Evolutionary conservation across 2,797 vertebrate genomes (phyloP).

Genomic region (Apogon hyalosoma): DNA sequence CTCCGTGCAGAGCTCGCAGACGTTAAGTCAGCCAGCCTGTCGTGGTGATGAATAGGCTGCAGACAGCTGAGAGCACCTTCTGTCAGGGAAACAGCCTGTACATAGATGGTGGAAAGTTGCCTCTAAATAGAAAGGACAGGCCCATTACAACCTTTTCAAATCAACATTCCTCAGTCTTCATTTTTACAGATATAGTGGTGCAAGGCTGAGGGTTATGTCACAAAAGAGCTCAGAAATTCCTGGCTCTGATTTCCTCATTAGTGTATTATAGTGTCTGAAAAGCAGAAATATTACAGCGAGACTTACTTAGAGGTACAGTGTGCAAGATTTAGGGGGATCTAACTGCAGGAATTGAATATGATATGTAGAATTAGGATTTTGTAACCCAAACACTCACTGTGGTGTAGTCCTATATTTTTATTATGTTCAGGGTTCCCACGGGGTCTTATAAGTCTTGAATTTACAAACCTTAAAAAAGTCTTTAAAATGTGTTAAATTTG

Average conservation of each 20-base stretch:
- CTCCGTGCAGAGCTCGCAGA: constrained; percentile 48
- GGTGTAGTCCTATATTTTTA: no score
- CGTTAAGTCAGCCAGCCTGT: constrained; percentile 61
- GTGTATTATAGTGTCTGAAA: background rate
- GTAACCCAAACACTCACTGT: no score
- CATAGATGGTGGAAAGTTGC: constrained; percentile 51
- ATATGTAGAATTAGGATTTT: no score
- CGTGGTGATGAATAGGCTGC: constrained; percentile 73
- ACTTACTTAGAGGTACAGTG: no score
- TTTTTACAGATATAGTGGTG: constrained; percentile 19
- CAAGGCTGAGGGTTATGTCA: constrained; percentile 8
- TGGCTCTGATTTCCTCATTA: constrained; percentile 14
- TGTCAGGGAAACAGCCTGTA: constrained; percentile 61
- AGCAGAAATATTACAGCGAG: no score
- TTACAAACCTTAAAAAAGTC: no score
- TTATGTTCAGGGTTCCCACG: no score
- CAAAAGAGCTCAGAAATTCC: constrained; percentile 17
- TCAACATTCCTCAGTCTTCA: constrained; percentile 46
- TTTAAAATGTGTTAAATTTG: no score
- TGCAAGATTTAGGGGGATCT: no score
- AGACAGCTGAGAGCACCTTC: constrained; percentile 73
- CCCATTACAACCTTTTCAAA: constrained; percentile 35
- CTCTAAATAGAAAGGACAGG: constrained; percentile 47
- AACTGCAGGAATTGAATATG: no score
- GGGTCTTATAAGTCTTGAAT: no score